Evolutionary conservation across 2,797 vertebrate species (phyloP), one percentile per base, ranked within the genome.

Genomic region (Propithecus perrieri): DNA sequence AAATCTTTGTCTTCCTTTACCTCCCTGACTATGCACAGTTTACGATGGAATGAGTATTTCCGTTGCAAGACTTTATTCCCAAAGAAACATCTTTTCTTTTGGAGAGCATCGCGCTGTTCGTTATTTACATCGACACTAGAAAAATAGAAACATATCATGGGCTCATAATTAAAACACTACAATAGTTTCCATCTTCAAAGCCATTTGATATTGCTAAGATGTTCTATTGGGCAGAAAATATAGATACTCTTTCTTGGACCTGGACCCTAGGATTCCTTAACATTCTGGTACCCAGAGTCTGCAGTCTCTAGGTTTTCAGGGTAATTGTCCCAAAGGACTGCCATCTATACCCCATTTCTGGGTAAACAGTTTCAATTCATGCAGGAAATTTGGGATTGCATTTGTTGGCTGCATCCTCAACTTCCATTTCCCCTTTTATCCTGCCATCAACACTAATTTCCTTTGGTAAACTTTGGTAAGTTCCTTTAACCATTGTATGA

Each of bases 171-270:
- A 84, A 94, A 85, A n/a, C 4, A 63, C 33, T 43, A 17, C 7
- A 57, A 9, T 17, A 35, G 11, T 63, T 69, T 38, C 38, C 41
- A 84, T 48, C 7, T 84, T 87, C 18, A 38, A 87, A 78, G 28
- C 0, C 1, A 1, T 93, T 87, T 80, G 35, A n/a, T 91, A 69
- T 18, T 50, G 9, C 43, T n/a, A n/a, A 75, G 71, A 15, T 13
- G 12, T 61, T 80, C 24, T 61, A 7, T 12, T 22, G 0, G 30
- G 26, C 4, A 81, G 46, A 88, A 94, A 92, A 63, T 24, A 80
- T 0, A 0, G 20, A 38, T 38, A 4, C 1, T 13, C 8, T 46
- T 43, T 18, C 67, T 57, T 15, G 4, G 5, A 41, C 50, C 38
- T 81, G 9, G 35, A 57, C 12, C 41, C 30, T 67, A 57, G 48